These are phyloP conservation scores for Petrophora chlorosata DNA, from an alignment of 2,888 invertebrate species.

Conservation along the genomic window DNA sequence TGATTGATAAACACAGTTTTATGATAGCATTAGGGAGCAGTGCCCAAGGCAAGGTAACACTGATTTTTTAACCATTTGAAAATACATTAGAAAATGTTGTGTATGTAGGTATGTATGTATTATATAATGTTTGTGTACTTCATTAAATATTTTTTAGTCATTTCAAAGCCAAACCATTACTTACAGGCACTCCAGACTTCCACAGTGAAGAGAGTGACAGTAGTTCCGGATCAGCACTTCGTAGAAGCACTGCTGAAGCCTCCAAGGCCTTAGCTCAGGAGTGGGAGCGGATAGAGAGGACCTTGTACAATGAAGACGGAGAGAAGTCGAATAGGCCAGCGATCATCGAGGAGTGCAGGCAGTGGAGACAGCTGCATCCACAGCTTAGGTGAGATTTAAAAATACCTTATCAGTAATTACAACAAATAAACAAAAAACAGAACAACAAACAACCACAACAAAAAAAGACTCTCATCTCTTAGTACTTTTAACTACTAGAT, in stretches of 20 bases:
- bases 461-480: too few species aligned
- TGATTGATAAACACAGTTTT: too few species aligned
- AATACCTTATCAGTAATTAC: neutral
- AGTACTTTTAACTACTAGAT: too few species aligned
- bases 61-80: too few species aligned
- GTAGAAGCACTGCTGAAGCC: slow-evolving; percentile 77
- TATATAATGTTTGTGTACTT: too few species aligned
- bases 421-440: neutral
- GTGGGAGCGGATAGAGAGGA: slow-evolving; percentile 83
- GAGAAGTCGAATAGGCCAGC: slow-evolving; percentile 74
- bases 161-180: neutral
- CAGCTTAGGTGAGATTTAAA: slow-evolving; percentile 73
- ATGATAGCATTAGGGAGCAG: too few species aligned
- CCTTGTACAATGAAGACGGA: slow-evolving; percentile 81
- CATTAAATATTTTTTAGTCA: too few species aligned
- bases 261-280: slow-evolving; percentile 78
- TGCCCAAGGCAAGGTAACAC: too few species aligned
- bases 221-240: slow-evolving; percentile 79
- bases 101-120: too few species aligned
- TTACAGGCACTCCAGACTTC: slow-evolving; percentile 71
- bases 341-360: slow-evolving; percentile 82
- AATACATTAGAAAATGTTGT: too few species aligned
- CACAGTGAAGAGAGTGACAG: slow-evolving; percentile 80
- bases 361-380: slow-evolving; percentile 84
- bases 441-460: too few species aligned